phyloP scores from a whole-genome alignment of 2,888 invertebrate species.

The Drosophila antonietae region DNA sequence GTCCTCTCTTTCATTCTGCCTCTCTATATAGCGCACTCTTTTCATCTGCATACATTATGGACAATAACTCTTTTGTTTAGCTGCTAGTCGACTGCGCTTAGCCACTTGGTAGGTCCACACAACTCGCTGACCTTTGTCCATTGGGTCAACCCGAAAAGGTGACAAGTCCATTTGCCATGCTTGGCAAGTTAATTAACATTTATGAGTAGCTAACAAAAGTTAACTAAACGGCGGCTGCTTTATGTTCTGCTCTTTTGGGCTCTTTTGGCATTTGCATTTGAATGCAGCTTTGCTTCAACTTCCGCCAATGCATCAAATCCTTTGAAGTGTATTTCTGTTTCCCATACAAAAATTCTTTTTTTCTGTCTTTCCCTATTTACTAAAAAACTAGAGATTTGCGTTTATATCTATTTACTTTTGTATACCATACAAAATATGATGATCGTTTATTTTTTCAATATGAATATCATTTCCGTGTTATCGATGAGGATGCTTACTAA shows the following conservation, averaged over 20 bases:
- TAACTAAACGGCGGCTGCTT: conserved; percentile 33
- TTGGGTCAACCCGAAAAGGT: conserved; percentile 10
- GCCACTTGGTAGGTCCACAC: conserved; percentile 68
- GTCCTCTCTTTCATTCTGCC: background rate
- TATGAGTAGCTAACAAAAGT: conserved; percentile 3
- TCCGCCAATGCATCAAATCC: background rate
- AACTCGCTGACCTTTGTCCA: conserved; percentile 9
- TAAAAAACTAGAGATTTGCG: no score
- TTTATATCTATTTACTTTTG: no score
- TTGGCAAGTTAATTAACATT: conserved; percentile 54
- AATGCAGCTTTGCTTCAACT: conserved; percentile 6
- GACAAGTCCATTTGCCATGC: conserved; percentile 61
- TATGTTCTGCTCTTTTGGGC: conserved; percentile 3
- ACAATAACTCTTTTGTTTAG: conserved; percentile 68
- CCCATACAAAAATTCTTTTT: background rate
- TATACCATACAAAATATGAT: no score
- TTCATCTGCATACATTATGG: conserved; percentile 68
- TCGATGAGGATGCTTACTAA: no score
- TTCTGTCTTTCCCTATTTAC: no score
- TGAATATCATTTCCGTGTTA: no score
- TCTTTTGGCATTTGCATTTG: conserved; percentile 22
- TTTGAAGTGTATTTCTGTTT: background rate
- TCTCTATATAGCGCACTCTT: background rate
- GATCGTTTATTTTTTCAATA: no score
- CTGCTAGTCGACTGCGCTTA: conserved; percentile 44